These are phyloP conservation scores for Rissa tridactyla DNA, from an alignment of 2,113 vertebrate genomes.

Conservation along the genomic window DNA sequence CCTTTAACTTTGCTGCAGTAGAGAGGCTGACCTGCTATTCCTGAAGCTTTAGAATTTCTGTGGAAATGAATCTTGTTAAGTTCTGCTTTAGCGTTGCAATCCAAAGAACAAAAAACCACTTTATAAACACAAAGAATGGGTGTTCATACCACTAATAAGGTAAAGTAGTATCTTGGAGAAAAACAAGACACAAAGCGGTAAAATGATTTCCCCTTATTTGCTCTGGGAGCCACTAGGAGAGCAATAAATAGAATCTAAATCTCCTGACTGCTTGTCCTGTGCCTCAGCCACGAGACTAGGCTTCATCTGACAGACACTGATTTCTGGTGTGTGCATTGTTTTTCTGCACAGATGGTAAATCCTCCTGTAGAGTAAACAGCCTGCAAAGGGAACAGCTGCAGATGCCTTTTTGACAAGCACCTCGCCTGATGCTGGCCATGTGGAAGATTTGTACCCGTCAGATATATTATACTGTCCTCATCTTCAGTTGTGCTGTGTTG, in stretches of 20 bases:
- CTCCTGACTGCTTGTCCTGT: conserved; percentile 58
- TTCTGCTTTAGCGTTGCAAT: neutral
- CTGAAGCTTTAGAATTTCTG: neutral
- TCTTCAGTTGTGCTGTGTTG: neutral
- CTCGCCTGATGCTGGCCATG: neutral
- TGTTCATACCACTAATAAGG: neutral
- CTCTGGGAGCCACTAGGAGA: neutral
- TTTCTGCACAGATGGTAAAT: conserved; percentile 52
- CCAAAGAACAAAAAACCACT: neutral
- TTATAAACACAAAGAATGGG: neutral
- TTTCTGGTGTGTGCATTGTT: neutral
- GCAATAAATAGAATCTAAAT: conserved; percentile 52
- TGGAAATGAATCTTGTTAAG: neutral
- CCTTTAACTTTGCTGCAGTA: neutral
- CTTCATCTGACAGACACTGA: conserved; percentile 5
- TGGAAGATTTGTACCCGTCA: neutral
- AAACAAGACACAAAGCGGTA: neutral
- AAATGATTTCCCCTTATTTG: neutral
- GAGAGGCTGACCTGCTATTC: neutral
- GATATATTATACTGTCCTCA: neutral
- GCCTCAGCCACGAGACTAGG: conserved; percentile 28
- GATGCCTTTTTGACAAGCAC: neutral
- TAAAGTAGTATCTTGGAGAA: neutral
- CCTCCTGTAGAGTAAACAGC: neutral
- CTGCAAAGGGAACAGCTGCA: conserved; percentile 35